A percentile compares a stretch with the other conserved stretches of the same genome.
Conservation (phyloP, 2,797 vertebrate genomes). For the Chiloscyllium punctatum region DNA sequence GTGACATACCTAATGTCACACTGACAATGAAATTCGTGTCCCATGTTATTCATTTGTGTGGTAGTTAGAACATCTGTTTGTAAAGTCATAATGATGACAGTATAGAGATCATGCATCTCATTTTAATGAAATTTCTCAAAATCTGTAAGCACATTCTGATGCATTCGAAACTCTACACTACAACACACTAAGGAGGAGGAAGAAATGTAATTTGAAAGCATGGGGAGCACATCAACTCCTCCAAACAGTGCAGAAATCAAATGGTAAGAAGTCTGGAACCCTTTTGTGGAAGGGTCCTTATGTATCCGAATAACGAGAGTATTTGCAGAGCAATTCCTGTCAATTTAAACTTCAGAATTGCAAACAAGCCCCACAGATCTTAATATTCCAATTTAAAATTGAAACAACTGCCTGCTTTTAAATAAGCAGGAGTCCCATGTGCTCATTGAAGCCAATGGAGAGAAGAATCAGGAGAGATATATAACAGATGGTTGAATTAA, state of each 20-base stretch:
- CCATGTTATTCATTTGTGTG: no score
- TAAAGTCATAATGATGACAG: neutral
- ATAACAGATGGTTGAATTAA: neutral
- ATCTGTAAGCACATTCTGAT: neutral
- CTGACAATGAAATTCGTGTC: no score
- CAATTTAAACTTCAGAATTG: neutral
- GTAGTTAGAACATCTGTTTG: no score
- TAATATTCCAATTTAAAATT: neutral
- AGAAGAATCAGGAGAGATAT: neutral
- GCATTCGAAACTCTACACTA: neutral
- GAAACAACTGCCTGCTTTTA: neutral
- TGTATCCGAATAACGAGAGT: neutral
- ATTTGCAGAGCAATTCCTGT: neutral
- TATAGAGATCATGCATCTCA: neutral
- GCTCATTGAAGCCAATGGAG: neutral
- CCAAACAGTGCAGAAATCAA: neutral
- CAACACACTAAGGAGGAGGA: neutral
- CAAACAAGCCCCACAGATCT: neutral
- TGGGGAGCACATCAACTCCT: no score
- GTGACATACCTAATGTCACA: no score
- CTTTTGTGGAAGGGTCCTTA: neutral
- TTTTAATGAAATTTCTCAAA: neutral
- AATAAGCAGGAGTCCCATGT: neutral
- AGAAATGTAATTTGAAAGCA: neutral
- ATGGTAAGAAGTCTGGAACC: neutral